Evolutionary conservation across 2,113 vertebrate species (phyloP), one percentile per base, ranked within the genome.

Genomic region (Alouatta palliata): DNA sequence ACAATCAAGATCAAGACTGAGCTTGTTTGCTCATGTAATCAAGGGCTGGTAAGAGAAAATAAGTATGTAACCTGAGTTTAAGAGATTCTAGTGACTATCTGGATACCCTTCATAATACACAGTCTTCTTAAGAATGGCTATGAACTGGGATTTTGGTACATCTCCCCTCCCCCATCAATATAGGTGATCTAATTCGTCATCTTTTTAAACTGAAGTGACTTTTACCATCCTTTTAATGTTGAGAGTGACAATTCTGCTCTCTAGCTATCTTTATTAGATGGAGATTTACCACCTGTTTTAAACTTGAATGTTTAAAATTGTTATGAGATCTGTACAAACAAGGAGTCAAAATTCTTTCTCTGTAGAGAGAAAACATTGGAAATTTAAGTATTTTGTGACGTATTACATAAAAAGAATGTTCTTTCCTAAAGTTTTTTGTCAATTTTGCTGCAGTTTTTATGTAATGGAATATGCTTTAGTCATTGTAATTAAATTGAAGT

Each of bases 21-120:
- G 4, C 17, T 89, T 83, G 52, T 83, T 90, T 20, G 43, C 32
- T 88, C 13, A 1, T 43, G 23, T 81, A 76, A 80, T 43, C 66
- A 52, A 91, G 90, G 21, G 68, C 47, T 94, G 73, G 16, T 37
- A 23, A 70, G 61, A 84, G 87, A 68, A 91, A 90, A 52, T 49
- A 49, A 56, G 32, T 5, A 3, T 12, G 7, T 79, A n/a, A 23
- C 56, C 83, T 35, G n/a, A 70, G 70, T 54, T 77, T 43, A 66
- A 32, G 76, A 61, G 12, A 21, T 49, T 54, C 37, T n/a, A 27
- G 52, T 52, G 52, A 87, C 8, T 20, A 8, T 1, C 20, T 54
- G n/a, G n/a, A 3, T 61, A 2, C 10, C 81, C 58, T 32, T 27
- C 25, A 14, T 25, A 47, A 12, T 6, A 23, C 32, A 20, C 52